Percentiles rank a stretch among this genome's conserved stretches.
These are phyloP conservation scores for Caerostris extrusa DNA, from an alignment of 1,140 invertebrate species.

Conservation along the genomic window DNA sequence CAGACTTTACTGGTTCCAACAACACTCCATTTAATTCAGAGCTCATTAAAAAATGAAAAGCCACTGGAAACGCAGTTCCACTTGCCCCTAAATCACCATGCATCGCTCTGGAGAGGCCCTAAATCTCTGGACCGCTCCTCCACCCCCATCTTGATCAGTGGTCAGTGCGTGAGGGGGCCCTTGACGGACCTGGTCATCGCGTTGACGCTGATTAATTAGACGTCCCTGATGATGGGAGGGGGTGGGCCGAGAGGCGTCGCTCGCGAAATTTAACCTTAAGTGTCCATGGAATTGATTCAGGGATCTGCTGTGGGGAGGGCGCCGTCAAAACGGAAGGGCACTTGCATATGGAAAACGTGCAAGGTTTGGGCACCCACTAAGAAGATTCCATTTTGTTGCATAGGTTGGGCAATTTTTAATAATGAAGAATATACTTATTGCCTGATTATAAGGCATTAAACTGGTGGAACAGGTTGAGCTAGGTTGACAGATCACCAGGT, in stretches of 20 bases:
- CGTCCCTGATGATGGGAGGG: background rate
- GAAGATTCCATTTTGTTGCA: no score
- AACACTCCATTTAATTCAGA: background rate
- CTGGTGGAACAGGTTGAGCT: no score
- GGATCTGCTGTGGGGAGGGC: background rate
- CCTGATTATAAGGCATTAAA: no score
- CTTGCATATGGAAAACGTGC: background rate
- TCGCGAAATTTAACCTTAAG: conserved; percentile 53
- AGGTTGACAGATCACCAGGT: background rate
- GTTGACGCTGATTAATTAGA: conserved; percentile 68
- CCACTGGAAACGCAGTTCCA: background rate
- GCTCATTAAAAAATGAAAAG: conserved; percentile 21
- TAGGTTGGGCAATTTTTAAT: no score
- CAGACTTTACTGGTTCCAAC: no score
- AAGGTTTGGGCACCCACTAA: no score
- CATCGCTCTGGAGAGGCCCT: background rate
- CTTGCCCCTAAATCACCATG: background rate
- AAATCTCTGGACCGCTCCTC: background rate
- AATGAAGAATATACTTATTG: no score
- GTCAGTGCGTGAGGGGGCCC: background rate
- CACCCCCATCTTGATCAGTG: background rate
- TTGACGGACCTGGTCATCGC: conserved; percentile 12
- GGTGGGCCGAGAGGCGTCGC: background rate
- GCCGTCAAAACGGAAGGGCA: conserved; percentile 29
- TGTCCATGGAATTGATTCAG: conserved; percentile 42